These are phyloP conservation scores for Gisinianus flammeolus DNA, from an alignment of 2,888 invertebrate species.

Conservation along the genomic window DNA sequence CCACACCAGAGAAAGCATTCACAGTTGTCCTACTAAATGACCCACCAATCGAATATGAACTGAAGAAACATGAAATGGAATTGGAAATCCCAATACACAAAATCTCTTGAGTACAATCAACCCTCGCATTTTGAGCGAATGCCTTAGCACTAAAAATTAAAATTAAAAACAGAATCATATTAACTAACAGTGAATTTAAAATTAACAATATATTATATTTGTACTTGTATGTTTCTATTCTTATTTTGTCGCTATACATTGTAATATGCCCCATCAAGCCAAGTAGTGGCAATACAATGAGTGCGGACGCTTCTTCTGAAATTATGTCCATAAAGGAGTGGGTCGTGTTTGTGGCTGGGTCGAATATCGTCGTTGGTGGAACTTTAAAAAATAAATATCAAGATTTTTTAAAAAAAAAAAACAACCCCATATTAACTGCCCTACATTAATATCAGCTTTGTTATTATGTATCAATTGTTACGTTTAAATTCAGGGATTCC, in stretches of 20 bases:
- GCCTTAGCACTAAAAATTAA: constrained; percentile 44
- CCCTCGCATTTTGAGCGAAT: constrained; percentile 45
- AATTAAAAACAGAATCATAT: no score
- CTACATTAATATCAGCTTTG: no score
- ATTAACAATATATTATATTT: no score
- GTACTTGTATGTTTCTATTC: no score
- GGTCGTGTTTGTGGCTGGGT: constrained; percentile 42
- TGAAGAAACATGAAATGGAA: constrained; percentile 48
- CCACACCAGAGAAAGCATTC: constrained; percentile 52
- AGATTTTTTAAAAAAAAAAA: no score
- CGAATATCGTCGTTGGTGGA: constrained; percentile 48
- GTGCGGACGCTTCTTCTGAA: constrained; percentile 51
- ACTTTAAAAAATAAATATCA: no score
- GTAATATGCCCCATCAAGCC: constrained; percentile 52
- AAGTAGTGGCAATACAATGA: constrained; percentile 52
- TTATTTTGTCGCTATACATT: neutral
- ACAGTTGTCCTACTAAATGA: constrained; percentile 52
- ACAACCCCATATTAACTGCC: no score
- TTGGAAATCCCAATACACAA: constrained; percentile 52
- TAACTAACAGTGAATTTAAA: no score
- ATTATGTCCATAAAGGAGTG: constrained; percentile 47
- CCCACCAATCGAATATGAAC: constrained; percentile 48
- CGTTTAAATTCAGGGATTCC: constrained; percentile 48
- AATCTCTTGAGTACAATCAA: constrained; percentile 50
- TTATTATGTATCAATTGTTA: no score